Evolutionary conservation across 1,140 invertebrate genomes (phyloP).

Genomic region (Drosophila seguyi): DNA sequence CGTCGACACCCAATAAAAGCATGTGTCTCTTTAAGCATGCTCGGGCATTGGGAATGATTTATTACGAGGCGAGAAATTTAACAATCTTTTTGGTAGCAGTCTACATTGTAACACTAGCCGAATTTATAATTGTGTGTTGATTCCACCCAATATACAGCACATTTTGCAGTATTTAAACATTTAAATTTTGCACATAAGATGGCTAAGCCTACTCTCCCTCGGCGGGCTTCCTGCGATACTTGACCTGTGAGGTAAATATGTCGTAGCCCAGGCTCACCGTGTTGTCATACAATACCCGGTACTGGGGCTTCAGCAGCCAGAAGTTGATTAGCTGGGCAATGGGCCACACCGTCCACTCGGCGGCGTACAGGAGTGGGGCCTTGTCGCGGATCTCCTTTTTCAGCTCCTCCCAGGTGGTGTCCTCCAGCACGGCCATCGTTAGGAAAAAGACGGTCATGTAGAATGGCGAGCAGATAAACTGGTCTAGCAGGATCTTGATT

Average conservation of each 20-base stretch:
- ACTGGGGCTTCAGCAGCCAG: constrained; percentile 92
- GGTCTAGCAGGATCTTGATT: constrained; percentile 95
- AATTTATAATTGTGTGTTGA: not conserved
- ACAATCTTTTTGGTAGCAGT: not conserved
- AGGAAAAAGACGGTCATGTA: constrained; percentile 92
- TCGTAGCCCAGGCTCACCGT: constrained; percentile 95
- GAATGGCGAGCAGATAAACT: constrained; percentile 94
- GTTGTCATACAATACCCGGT: constrained; percentile 95
- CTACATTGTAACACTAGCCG: not conserved
- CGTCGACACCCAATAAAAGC: constrained; percentile 19
- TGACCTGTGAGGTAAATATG: constrained; percentile 94
- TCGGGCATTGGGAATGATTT: constrained; percentile 16
- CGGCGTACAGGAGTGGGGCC: constrained; percentile 90
- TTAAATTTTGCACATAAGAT: not conserved
- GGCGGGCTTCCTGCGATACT: constrained; percentile 78
- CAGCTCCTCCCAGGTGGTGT: constrained; percentile 87
- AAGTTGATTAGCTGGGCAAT: constrained; percentile 94
- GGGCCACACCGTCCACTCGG: constrained; percentile 93
- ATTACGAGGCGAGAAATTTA: not conserved
- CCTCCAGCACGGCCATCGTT: constrained; percentile 90
- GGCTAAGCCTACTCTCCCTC: not conserved
- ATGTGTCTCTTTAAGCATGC: constrained; percentile 5
- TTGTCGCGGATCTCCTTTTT: constrained; percentile 90
- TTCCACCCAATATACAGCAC: not conserved
- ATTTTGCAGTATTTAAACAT: not conserved